phyloP scores from a whole-genome alignment of 1,140 invertebrate genomes.

The Drosophila santomea region DNA sequence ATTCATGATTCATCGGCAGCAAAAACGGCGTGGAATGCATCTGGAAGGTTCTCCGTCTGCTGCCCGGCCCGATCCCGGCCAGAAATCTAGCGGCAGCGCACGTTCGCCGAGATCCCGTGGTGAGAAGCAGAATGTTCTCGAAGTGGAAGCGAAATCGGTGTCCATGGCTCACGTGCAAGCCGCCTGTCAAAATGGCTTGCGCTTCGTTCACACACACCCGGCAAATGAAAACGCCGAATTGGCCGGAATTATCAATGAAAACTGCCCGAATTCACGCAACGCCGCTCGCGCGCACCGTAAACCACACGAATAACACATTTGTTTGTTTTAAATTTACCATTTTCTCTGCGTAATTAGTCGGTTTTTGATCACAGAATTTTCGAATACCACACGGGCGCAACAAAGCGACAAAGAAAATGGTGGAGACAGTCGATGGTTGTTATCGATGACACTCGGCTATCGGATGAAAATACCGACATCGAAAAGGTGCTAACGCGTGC shows the following conservation, averaged over 20 bases:
- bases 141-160: constrained; percentile 8
- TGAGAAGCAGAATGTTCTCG: constrained; percentile 33
- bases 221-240: constrained; percentile 65
- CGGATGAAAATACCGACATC: background rate
- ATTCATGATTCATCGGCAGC: constrained; percentile 47
- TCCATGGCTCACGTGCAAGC: constrained; percentile 52
- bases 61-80: background rate
- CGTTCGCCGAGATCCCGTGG: background rate
- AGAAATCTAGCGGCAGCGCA: background rate
- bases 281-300: constrained; percentile 36
- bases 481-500: background rate
- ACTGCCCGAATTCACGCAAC: constrained; percentile 17
- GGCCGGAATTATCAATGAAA: constrained; percentile 66
- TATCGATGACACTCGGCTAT: background rate
- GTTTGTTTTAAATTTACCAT: constrained; percentile 61
- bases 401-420: constrained; percentile 79
- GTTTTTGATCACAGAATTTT: constrained; percentile 76
- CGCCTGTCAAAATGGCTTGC: constrained; percentile 46
- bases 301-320: constrained; percentile 27
- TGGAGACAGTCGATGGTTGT: constrained; percentile 23
- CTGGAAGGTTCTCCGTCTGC: constrained; percentile 32
- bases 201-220: constrained; percentile 59
- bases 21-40: constrained; percentile 36
- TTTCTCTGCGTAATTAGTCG: constrained; percentile 67
- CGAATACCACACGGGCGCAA: constrained; percentile 62